These are phyloP conservation scores for Cygnus atratus DNA, from an alignment of 2,113 vertebrate species.

Conservation along the genomic window DNA sequence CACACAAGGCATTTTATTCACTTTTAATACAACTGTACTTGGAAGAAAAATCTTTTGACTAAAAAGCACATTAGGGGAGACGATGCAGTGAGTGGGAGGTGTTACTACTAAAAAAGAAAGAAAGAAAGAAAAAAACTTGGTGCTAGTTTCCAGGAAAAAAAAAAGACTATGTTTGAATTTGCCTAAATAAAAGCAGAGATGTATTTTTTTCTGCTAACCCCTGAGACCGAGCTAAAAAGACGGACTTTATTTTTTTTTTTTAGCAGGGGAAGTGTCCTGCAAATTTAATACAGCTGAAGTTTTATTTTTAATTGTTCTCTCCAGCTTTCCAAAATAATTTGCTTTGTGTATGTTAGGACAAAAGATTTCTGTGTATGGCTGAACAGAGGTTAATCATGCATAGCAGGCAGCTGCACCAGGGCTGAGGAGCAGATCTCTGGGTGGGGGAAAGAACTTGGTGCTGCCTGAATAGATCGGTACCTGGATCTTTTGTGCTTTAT, in stretches of 20 bases:
- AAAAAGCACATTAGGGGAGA: background rate
- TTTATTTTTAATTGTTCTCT: constrained; percentile 83
- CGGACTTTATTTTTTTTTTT: background rate
- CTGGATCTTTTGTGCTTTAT: constrained; percentile 60
- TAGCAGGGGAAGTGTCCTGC: constrained; percentile 46
- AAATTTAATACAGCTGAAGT: constrained; percentile 79
- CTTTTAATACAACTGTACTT: constrained; percentile 27
- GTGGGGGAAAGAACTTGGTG: constrained; percentile 65
- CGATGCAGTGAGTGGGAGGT: background rate
- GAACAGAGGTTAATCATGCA: constrained; percentile 92
- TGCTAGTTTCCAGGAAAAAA: background rate
- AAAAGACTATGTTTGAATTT: constrained; percentile 11
- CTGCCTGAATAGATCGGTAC: constrained; percentile 77
- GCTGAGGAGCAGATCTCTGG: constrained; percentile 77
- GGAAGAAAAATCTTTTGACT: constrained; percentile 34
- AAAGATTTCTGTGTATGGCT: constrained; percentile 91
- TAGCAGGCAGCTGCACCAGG: constrained; percentile 84
- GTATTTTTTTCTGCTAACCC: background rate
- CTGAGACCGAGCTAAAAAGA: constrained; percentile 41
- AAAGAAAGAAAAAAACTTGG: background rate
- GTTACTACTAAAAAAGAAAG: background rate
- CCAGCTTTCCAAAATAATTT: constrained; percentile 97
- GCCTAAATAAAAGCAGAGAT: constrained; percentile 42
- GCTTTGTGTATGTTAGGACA: constrained; percentile 96
- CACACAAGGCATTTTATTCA: constrained; percentile 27